Conservation (phyloP, 2,797 vertebrate genomes). For the Australoheros facetus region DNA sequence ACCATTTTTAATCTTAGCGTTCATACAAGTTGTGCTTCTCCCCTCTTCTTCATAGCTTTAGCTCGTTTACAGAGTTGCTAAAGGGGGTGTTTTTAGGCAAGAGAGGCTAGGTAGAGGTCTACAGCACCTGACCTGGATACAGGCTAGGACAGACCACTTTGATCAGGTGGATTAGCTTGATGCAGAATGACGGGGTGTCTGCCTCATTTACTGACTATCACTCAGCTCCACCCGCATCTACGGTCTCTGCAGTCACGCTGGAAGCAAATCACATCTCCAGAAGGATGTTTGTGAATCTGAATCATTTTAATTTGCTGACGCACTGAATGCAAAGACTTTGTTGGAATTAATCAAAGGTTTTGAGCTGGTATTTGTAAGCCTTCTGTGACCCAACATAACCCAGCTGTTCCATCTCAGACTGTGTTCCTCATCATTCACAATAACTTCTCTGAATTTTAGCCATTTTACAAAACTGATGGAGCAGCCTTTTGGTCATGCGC, state of each 20-base stretch:
- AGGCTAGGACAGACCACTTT: constrained; percentile 63
- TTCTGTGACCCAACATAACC: constrained; percentile 6
- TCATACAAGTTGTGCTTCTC: not conserved
- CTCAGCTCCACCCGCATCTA: constrained; percentile 15
- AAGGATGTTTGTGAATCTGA: constrained; percentile 24
- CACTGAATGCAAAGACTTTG: constrained; percentile 8
- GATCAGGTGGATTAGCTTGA: constrained; percentile 76
- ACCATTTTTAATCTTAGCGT: not conserved
- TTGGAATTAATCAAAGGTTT: constrained; percentile 17
- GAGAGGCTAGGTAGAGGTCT: constrained; percentile 43
- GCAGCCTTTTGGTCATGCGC: not conserved
- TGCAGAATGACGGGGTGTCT: constrained; percentile 56
- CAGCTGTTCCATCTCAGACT: not conserved
- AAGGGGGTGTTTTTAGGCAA: constrained; percentile 24
- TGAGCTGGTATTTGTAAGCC: not conserved
- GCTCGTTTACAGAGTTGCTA: constrained; percentile 36
- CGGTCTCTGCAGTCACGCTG: constrained; percentile 46
- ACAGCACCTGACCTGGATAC: constrained; percentile 54
- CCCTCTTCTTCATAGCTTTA: constrained; percentile 23
- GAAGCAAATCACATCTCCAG: constrained; percentile 31
- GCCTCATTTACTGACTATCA: constrained; percentile 50
- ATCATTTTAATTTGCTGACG: constrained; percentile 15
- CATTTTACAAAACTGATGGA: not conserved
- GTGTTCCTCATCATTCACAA: constrained; percentile 6
- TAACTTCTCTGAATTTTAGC: constrained; percentile 38